A percentile compares a stretch with the other conserved stretches of the same genome.
Evolutionary conservation across 2,888 invertebrate genomes (phyloP).

Genomic region (Aleiodes leptofemur): DNA sequence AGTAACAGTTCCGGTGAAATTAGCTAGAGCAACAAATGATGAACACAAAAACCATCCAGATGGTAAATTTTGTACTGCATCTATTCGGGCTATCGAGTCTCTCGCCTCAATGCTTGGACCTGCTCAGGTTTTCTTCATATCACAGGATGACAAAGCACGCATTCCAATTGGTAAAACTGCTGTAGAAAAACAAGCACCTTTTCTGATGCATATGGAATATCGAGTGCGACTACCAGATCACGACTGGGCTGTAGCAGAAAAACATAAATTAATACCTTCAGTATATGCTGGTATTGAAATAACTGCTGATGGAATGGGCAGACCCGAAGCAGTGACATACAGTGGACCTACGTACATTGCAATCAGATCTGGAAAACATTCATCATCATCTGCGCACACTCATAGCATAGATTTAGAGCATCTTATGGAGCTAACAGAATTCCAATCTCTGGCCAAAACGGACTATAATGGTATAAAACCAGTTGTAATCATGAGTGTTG

Average conservation of each 20-base stretch:
- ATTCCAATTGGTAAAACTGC: conserved; percentile 70
- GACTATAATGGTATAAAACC: conserved; percentile 60
- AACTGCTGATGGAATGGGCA: conserved; percentile 37
- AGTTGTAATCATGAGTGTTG: conserved; percentile 62
- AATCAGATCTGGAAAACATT: conserved; percentile 29
- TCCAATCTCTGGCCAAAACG: too few relatives aligned
- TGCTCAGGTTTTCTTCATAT: conserved; percentile 55
- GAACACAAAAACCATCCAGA: conserved; percentile 58
- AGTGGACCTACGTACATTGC: conserved; percentile 37
- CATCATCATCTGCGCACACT: too few relatives aligned
- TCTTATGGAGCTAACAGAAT: too few relatives aligned
- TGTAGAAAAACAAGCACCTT: conserved; percentile 69
- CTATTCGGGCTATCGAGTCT: conserved; percentile 59
- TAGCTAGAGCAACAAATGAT: conserved; percentile 48
- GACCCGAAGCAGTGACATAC: conserved; percentile 36
- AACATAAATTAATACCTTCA: conserved; percentile 65
- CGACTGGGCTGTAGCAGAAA: conserved; percentile 64
- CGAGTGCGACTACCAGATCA: conserved; percentile 62
- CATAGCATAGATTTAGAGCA: too few relatives aligned
- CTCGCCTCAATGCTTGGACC: conserved; percentile 61
- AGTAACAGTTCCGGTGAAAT: conserved; percentile 64
- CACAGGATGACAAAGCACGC: conserved; percentile 68
- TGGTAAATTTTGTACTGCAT: conserved; percentile 58
- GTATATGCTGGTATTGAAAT: conserved; percentile 35
- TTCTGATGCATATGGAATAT: conserved; percentile 66